Percentiles rank a stretch among this genome's conserved stretches.
These are phyloP conservation scores for human DNA, from an alignment of 2,113 vertebrate species.

Conservation along the genomic window DNA sequence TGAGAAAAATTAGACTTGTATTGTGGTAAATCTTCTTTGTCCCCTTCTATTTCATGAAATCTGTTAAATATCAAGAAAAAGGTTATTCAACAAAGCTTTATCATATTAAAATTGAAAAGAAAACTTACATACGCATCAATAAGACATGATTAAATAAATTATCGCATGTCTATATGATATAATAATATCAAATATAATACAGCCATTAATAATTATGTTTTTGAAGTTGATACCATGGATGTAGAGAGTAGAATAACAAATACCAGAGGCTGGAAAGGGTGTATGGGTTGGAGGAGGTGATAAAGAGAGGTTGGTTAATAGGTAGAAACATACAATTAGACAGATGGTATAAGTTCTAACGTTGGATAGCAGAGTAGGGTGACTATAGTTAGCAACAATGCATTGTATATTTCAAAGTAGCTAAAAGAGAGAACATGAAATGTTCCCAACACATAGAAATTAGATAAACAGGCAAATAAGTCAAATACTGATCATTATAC, in stretches of 20 bases:
- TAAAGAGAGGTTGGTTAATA: not conserved
- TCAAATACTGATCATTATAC: not conserved
- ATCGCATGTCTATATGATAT: not conserved
- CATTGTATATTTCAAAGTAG: not conserved
- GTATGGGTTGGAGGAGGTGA: not conserved
- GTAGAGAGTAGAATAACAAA: not conserved
- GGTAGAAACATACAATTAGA: not conserved
- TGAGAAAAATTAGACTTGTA: slow-evolving; percentile 23
- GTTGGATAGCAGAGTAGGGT: not conserved
- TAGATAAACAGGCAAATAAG: not conserved
- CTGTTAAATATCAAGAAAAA: slow-evolving; percentile 42
- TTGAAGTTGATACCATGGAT: not conserved
- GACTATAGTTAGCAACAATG: not conserved
- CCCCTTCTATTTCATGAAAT: slow-evolving; percentile 42
- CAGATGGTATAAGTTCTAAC: not conserved
- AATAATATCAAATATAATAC: slow-evolving; percentile 8
- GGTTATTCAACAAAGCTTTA: not conserved
- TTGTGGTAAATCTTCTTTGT: not conserved
- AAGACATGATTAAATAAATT: slow-evolving; percentile 33
- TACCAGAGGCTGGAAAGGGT: not conserved
- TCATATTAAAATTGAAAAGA: slow-evolving; percentile 11
- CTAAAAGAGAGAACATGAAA: not conserved
- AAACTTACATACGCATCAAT: not conserved
- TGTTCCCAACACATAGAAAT: not conserved
- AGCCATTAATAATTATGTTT: slow-evolving; percentile 22